These are phyloP conservation scores for Tenthredo distinguenda DNA, from an alignment of 2,888 invertebrate genomes.

Conservation along the genomic window DNA sequence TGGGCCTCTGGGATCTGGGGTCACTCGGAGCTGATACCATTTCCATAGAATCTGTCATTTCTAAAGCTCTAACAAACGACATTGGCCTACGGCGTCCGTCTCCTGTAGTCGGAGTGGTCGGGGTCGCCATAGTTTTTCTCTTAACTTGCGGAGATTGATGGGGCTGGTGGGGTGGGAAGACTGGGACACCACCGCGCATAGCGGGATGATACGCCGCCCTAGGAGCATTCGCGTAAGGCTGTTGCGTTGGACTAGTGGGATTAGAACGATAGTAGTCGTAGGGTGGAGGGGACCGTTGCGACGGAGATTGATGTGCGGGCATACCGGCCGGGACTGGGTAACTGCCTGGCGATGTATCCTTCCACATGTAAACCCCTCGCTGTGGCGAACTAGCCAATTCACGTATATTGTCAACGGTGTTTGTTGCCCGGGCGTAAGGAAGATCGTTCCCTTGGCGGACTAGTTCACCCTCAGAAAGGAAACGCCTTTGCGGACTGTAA, in stretches of 20 bases:
- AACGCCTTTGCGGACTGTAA: constrained; percentile 87
- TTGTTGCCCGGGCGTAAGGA: constrained; percentile 85
- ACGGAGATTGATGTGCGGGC: constrained; percentile 68
- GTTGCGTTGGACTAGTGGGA: constrained; percentile 87
- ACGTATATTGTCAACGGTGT: constrained; percentile 91
- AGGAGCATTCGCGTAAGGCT: constrained; percentile 76
- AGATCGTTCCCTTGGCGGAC: constrained; percentile 81
- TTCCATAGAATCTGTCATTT: constrained; percentile 94
- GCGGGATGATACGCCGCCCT: constrained; percentile 82
- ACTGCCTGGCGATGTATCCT: constrained; percentile 87
- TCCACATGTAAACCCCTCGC: constrained; percentile 89
- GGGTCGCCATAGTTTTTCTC: constrained; percentile 70
- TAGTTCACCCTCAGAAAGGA: constrained; percentile 91
- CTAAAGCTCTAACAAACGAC: constrained; percentile 93
- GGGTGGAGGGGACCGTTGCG: constrained; percentile 73
- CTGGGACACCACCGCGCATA: constrained; percentile 84
- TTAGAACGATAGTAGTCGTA: constrained; percentile 84
- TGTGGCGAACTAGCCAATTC: constrained; percentile 94
- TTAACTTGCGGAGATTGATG: constrained; percentile 74
- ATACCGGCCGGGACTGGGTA: constrained; percentile 72
- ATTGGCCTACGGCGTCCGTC: constrained; percentile 86
- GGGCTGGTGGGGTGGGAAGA: constrained; percentile 81
- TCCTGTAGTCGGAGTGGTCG: constrained; percentile 66
- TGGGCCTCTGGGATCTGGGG: constrained; percentile 74
- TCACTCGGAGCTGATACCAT: constrained; percentile 81